Percentiles rank a stretch among this genome's conserved stretches.
These are phyloP conservation scores for Aquatica leii DNA, from an alignment of 2,888 invertebrate species.

Conservation along the genomic window DNA sequence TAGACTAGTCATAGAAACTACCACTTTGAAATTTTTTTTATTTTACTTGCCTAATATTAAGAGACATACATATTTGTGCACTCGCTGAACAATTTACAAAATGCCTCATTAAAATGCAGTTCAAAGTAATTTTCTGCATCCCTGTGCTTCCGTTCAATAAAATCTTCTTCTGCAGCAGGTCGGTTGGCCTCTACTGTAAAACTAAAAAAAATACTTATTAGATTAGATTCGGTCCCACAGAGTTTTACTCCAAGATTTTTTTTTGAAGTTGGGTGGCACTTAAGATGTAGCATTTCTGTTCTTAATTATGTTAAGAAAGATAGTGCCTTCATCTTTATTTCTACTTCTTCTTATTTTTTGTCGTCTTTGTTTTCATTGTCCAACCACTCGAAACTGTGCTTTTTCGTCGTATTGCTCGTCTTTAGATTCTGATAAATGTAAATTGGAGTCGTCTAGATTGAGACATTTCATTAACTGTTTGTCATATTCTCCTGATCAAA, in stretches of 20 bases:
- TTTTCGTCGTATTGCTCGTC: conserved; percentile 12
- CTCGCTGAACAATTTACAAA: conserved; percentile 14
- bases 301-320: background rate
- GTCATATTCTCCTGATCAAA: conserved; percentile 15
- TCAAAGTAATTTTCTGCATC: no score
- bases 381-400: background rate
- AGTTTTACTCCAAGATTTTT: background rate
- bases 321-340: background rate
- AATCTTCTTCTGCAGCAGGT: background rate
- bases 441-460: conserved; percentile 17
- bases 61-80: conserved; percentile 7
- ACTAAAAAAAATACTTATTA: background rate
- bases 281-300: background rate
- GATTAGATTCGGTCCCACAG: background rate
- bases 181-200: conserved; percentile 1
- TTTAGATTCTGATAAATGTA: conserved; percentile 7
- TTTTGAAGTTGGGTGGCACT: background rate
- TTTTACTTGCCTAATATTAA: conserved; percentile 12
- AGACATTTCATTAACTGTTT: conserved; percentile 20
- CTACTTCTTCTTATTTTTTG: background rate
- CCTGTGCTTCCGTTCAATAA: background rate
- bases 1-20: conserved; percentile 34
- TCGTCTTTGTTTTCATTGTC: background rate
- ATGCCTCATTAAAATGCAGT: conserved; percentile 17
- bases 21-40: conserved; percentile 32